Evolutionary conservation across 1,140 invertebrate species (phyloP), one percentile per base, ranked within the genome.

Genomic region (Eciton burchellii): DNA sequence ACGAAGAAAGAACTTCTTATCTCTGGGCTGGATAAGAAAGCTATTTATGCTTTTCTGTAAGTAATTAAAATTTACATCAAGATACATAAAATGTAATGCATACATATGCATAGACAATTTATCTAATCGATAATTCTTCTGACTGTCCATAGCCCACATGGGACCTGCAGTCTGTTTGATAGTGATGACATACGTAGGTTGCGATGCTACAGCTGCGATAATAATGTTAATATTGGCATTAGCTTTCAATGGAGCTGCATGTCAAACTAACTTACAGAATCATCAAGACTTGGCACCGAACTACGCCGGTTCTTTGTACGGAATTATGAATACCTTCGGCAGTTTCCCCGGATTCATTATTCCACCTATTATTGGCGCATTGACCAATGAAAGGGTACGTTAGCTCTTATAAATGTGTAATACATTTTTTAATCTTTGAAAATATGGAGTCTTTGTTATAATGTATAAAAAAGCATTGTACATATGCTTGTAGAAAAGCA

Each of bases 231-330:
- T 96, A 14, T 88, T 97, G 54, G 97, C 97, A 0, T 94, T 98
- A 85, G 96, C 97, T 0, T 95, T 97, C 21, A 97, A 98, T 83
- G 98, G 98, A 0, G 97, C 97, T 54, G 96, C 97, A 0, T 97
- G 97, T 24, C 95, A 97, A 66, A 97, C 97, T 0, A 98, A 96
- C 93, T 95, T 97, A 89, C 96, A 97, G 88, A 98, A 98, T 91
- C 97, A 97, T 82, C 96, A 98, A 92, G 97, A 98, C 93, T 93
- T 98, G 47, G 96, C 97, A 0, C 96, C 96, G 1, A 98, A 97
- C 92, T 97, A 95, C 94, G 97, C 97, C 21, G 97, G 96, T 49
- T 96, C 96, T 1, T 90, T 97, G 9, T 97, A 97, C 81, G 96
- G 97, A 21, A 96, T 97, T 52, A 96, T 96, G 73, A 97, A 97